phyloP scores from a whole-genome alignment of 2,888 invertebrate species.

The Epistrophe eligans region DNA sequence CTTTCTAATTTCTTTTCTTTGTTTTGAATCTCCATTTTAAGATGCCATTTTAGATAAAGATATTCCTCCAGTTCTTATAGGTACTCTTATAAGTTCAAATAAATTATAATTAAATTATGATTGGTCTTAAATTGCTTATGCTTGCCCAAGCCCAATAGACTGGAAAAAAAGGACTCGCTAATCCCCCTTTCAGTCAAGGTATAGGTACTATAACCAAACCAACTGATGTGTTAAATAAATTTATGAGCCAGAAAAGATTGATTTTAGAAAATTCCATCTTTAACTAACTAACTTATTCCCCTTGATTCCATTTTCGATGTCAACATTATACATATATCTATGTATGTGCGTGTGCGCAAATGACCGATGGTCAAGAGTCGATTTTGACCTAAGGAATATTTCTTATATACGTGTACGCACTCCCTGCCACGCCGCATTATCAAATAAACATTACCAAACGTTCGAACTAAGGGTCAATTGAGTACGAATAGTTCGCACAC shows the following conservation, averaged over 20 bases:
- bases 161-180: not conserved
- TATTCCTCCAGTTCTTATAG: too few relatives aligned
- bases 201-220: constrained; percentile 15
- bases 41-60: not conserved
- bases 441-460: constrained; percentile 73
- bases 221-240: constrained; percentile 73
- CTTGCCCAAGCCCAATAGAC: constrained; percentile 15
- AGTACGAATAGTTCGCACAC: constrained; percentile 65
- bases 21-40: not conserved
- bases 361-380: constrained; percentile 83
- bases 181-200: constrained; percentile 2
- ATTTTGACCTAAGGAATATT: constrained; percentile 10
- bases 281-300: constrained; percentile 12
- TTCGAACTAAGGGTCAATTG: constrained; percentile 71
- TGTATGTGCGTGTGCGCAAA: constrained; percentile 66
- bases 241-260: constrained; percentile 63
- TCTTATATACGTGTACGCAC: constrained; percentile 13
- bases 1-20: too few relatives aligned
- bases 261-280: constrained; percentile 12
- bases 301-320: constrained; percentile 16
- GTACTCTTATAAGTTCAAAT: not conserved
- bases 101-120: constrained; percentile 1
- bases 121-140: not conserved
- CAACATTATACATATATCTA: not conserved
- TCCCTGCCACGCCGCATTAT: constrained; percentile 66